Evolutionary conservation across 2,888 invertebrate species (phyloP), one percentile per base, ranked within the genome.

Genomic region (Galeruca laticollis): DNA sequence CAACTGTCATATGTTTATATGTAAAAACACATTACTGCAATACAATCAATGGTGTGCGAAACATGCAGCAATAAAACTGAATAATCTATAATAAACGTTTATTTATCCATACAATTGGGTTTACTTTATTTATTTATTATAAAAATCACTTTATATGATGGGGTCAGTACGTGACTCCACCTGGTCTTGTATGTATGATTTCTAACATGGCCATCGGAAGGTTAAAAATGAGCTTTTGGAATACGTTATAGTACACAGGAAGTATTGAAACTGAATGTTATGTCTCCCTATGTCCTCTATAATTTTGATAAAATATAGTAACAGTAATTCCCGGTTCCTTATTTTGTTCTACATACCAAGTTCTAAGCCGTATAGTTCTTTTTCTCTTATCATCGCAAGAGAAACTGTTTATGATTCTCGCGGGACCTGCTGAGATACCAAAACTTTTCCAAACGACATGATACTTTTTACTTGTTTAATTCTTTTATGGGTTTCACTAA

Each of bases 371-470:
- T 64, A 56, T 56, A 64, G 65, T 57, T 65, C 47, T 64, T 64
- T 64, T 52, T 37, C 51, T 64, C 37, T 56, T 33, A 10, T 57
- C 18, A 10, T 49, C 47, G 49, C 40, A 11, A 20, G 35, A 15
- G 57, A 54, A 40, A 52, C 15, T 52, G 57, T 57, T 65, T 57
- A 66, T 66, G 59, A 66, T 66, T 33, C 66, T 66, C 66, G n/a
- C 9, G 59, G 51, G 66, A 57, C 57, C 57, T 37, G 18, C 31
- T 13, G 33, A 26, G 37, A 59, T 51, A 49, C 59, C 59, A 31
- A 59, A 66, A 66, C 66, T 66, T 66, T 59, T 59, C 59, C 59
- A 59, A 59, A 66, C 66, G 49, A 35, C 51, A 51, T 51, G 66
- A 60, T 51, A 66, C 59, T 66, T 66, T 66, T 59, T n/a, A 13